phyloP scores from a whole-genome alignment of 2,113 vertebrate genomes.

The Phocoena phocoena region DNA sequence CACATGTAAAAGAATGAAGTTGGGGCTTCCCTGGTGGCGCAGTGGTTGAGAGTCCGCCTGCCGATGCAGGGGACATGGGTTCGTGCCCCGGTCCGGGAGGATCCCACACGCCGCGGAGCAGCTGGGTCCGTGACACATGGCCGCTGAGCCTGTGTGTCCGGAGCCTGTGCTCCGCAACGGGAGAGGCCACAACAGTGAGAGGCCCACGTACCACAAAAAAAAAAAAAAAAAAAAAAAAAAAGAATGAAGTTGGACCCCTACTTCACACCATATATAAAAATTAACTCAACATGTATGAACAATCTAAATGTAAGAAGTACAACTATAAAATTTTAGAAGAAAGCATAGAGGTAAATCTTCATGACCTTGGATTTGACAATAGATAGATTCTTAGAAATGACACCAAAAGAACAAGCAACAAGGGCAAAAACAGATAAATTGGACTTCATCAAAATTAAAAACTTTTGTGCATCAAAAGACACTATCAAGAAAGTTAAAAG shows the following conservation, averaged over 20 bases:
- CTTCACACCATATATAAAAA: not conserved
- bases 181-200: too few species aligned
- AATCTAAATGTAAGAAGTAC: not conserved
- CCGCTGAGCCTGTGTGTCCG: too few species aligned
- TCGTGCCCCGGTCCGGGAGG: too few species aligned
- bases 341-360: not conserved
- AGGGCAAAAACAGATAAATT: not conserved
- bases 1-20: not conserved
- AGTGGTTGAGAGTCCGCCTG: too few species aligned
- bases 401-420: not conserved
- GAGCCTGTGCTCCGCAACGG: too few species aligned
- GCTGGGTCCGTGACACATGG: too few species aligned
- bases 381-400: not conserved
- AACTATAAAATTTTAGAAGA: not conserved
- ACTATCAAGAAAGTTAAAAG: not conserved
- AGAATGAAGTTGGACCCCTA: not conserved
- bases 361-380: not conserved
- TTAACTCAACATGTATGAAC: not conserved
- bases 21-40: too few species aligned
- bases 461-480: not conserved
- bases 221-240: too few species aligned
- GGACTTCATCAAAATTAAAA: not conserved
- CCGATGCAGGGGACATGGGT: too few species aligned
- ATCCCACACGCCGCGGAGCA: too few species aligned
- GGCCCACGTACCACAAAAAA: too few species aligned